These are phyloP conservation scores for Pogonocherus hispidulus DNA, from an alignment of 2,888 invertebrate species.

Conservation along the genomic window DNA sequence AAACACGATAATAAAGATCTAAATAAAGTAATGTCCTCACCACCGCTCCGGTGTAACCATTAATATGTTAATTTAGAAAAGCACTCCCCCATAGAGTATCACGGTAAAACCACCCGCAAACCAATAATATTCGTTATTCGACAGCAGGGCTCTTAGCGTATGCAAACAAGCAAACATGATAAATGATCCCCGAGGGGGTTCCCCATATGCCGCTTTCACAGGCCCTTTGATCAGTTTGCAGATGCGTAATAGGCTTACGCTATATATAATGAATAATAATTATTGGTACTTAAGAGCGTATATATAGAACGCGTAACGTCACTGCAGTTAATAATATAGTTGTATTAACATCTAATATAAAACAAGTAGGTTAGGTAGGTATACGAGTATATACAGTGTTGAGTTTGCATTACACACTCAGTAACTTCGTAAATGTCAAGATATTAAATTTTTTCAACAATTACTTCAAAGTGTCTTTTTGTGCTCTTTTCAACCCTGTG, in stretches of 20 bases:
- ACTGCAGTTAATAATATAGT: no score
- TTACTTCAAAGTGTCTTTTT: no score
- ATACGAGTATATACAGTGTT: no score
- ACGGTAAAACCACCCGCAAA: slow-evolving; percentile 23
- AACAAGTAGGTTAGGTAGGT: no score
- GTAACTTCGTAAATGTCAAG: no score
- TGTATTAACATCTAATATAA: no score
- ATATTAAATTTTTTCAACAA: no score
- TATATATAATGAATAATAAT: neutral
- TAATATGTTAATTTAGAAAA: slow-evolving; percentile 28
- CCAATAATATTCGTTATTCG: slow-evolving; percentile 27
- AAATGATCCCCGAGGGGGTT: slow-evolving; percentile 41
- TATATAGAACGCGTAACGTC: no score
- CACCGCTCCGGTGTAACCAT: neutral
- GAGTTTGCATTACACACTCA: no score
- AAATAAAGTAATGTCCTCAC: neutral
- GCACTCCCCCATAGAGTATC: slow-evolving; percentile 24
- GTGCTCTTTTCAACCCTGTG: no score
- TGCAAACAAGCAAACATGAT: slow-evolving; percentile 43
- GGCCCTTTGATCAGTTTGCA: slow-evolving; percentile 44
- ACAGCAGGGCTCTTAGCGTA: slow-evolving; percentile 29
- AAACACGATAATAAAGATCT: no score
- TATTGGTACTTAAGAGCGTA: no score
- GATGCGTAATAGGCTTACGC: slow-evolving; percentile 14
- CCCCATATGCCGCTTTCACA: slow-evolving; percentile 45